phyloP scores from a whole-genome alignment of 2,888 invertebrate genomes.

The Hirudinaria manillensis region DNA sequence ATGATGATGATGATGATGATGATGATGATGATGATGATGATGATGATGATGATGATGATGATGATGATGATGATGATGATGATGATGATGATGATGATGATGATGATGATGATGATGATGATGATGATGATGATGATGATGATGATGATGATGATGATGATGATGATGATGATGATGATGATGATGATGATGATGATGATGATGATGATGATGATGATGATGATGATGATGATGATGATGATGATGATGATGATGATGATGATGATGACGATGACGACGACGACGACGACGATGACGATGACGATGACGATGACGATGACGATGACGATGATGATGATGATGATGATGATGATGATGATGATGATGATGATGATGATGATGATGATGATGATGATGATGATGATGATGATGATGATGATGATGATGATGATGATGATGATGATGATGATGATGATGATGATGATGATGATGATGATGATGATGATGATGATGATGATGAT shows the following conservation, averaged over 20 bases:
- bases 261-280: conserved; percentile 22
- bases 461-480: conserved; percentile 20
- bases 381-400: neutral
- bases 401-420: neutral
- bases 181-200: conserved; percentile 35
- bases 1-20: conserved; percentile 28
- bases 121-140: conserved; percentile 28
- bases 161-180: conserved; percentile 30
- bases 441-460: conserved; percentile 6
- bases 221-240: conserved; percentile 35
- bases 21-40: conserved; percentile 32
- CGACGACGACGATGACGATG: conserved; percentile 33
- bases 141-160: conserved; percentile 17
- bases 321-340: neutral
- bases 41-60: conserved; percentile 35
- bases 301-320: neutral
- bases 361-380: conserved; percentile 21
- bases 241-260: conserved; percentile 30
- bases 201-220: conserved; percentile 35
- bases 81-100: conserved; percentile 36
- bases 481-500: conserved; percentile 27
- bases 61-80: conserved; percentile 35
- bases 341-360: conserved; percentile 17
- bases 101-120: conserved; percentile 36
- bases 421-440: neutral